Conservation (phyloP, 2,113 vertebrate species). For the Calypte anna region DNA sequence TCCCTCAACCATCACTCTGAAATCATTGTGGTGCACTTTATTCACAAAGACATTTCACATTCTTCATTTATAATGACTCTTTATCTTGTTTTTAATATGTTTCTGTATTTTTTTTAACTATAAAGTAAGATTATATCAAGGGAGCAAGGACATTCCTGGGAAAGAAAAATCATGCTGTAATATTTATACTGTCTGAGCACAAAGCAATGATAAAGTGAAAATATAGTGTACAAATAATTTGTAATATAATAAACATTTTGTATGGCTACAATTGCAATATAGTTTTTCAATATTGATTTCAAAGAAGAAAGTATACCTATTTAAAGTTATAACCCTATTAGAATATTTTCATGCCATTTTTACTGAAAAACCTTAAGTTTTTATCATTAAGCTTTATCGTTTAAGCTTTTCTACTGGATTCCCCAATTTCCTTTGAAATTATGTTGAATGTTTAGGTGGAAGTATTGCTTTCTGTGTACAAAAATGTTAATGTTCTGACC, state of each 20-base stretch:
- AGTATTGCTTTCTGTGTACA: neutral
- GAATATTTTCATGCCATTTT: neutral
- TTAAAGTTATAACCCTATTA: neutral
- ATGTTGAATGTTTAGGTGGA: neutral
- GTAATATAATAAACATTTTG: constrained; percentile 75
- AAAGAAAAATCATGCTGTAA: constrained; percentile 49
- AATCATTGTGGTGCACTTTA: constrained; percentile 48
- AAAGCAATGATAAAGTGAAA: constrained; percentile 60
- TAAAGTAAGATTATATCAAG: constrained; percentile 15
- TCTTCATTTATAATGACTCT: constrained; percentile 38
- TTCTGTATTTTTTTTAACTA: neutral
- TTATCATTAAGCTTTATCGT: neutral
- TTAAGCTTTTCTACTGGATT: neutral
- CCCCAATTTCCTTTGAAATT: neutral
- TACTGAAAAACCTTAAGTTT: neutral
- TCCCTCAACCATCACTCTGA: neutral
- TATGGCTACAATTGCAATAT: constrained; percentile 52
- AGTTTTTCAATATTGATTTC: constrained; percentile 56
- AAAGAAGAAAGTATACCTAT: neutral
- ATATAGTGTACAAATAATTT: constrained; percentile 71
- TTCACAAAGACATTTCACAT: constrained; percentile 9
- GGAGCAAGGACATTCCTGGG: constrained; percentile 47
- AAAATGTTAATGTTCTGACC: neutral
- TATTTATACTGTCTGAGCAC: constrained; percentile 67
- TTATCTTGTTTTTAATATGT: constrained; percentile 35